Percentiles rank a stretch among this genome's conserved stretches.
phyloP scores from a whole-genome alignment of 2,888 invertebrate genomes.

The Cheiracanthium punctorium region DNA sequence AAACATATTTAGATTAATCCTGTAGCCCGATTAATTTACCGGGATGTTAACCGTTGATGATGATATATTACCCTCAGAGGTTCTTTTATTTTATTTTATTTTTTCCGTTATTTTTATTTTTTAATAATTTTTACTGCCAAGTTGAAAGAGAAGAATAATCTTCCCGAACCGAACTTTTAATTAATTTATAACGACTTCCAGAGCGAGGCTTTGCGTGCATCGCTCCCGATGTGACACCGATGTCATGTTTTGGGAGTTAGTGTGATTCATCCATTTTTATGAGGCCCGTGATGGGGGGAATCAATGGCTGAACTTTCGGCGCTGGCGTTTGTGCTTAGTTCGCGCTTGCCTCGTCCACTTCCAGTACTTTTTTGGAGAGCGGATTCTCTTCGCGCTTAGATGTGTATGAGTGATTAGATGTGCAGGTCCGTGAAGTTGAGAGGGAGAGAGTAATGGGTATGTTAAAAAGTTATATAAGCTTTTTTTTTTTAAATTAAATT shows the following conservation, averaged over 20 bases:
- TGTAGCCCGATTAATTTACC: not conserved
- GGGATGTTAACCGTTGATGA: not conserved
- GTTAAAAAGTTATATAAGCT: too few species aligned
- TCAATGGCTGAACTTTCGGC: conserved; percentile 15
- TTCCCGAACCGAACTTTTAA: conserved; percentile 17
- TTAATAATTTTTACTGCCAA: too few species aligned
- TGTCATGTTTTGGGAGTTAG: conserved; percentile 38
- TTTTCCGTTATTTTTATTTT: too few species aligned
- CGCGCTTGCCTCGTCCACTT: not conserved
- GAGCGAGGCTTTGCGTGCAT: conserved; percentile 7
- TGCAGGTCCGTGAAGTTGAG: too few species aligned
- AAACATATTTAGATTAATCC: not conserved
- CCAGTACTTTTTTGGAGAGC: not conserved
- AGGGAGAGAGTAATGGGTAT: too few species aligned
- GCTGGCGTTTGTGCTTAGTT: not conserved
- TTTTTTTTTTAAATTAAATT: too few species aligned
- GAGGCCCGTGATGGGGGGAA: conserved; percentile 20
- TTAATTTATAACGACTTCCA: conserved; percentile 37
- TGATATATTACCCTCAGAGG: not conserved
- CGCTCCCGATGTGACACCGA: conserved; percentile 24
- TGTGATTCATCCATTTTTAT: conserved; percentile 42
- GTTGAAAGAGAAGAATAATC: not conserved
- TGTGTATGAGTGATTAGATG: too few species aligned
- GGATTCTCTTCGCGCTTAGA: too few species aligned
- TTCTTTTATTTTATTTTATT: too few species aligned